Evolutionary conservation across 2,797 vertebrate genomes (phyloP), one percentile per base, ranked within the genome.

Genomic region (Coreius guichenoti): DNA sequence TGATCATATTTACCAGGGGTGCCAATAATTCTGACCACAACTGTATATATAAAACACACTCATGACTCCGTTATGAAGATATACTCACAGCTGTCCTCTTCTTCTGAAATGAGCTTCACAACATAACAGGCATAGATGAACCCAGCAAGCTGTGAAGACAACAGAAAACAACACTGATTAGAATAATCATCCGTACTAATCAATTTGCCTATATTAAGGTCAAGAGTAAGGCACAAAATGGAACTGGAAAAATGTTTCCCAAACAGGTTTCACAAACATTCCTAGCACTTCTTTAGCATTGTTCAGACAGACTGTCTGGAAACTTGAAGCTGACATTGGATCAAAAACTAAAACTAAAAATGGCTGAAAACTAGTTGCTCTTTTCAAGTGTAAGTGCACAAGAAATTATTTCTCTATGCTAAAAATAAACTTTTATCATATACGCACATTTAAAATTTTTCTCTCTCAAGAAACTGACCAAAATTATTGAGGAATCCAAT

Each of bases 21-120:
- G 36, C 36, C 36, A 39, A 39, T 39, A 39, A 39, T 8, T 39
- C 36, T 39, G 36, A 39, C 7, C 36, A 39, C 4, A 8, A 39
- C 36, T 39, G 36, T 39, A 39, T 8, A 8, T 39, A 8, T 39
- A 8, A 65, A 79, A 36, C 9, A 67, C 13, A 43, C 36, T 45
- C 33, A 63, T 81, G 17, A 68, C n/a, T 58, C 3, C 29, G 13
- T 63, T 76, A 33, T 12, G 83, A 80, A 63, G 39, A 12, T 65
- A 88, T 96, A 99, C 98, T 99, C 95, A 99, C 98, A 99, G 95
- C 98, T 99, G 94, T 99, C 98, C 89, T 99, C 98, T 93, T 99
- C 98, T 95, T 99, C 98, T 89, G 98, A 98, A 93, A 99, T 98
- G 91, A 99, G 97, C 95, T 98, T 99, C 96, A 99, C 97, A 94